phyloP scores from a whole-genome alignment of 92 coral and sea anemone genomes.

The Umimayanthus chanpuru region DNA sequence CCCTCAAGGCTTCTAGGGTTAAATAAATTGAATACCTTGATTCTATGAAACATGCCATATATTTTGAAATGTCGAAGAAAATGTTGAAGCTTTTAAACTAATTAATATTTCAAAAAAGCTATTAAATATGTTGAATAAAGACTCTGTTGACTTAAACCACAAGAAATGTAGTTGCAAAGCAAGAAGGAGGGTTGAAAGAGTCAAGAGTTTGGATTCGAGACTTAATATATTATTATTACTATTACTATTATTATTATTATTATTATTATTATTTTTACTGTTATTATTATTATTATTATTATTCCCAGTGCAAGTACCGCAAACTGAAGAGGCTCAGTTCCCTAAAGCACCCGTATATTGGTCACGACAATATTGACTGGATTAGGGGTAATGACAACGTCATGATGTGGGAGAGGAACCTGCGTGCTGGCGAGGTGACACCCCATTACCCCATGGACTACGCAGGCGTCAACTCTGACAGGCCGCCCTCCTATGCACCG shows the following conservation, averaged over 20 bases:
- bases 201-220: too few species aligned
- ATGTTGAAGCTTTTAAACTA: too few species aligned
- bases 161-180: too few species aligned
- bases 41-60: too few species aligned
- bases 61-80: too few species aligned
- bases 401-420: constrained; percentile 33
- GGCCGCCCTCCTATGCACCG: constrained; percentile 6
- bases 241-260: background rate
- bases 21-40: too few species aligned
- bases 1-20: too few species aligned
- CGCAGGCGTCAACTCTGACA: constrained; percentile 5
- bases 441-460: constrained; percentile 32
- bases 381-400: constrained; percentile 25
- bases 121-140: too few species aligned
- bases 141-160: too few species aligned
- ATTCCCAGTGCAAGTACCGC: constrained; percentile 17
- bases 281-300: background rate
- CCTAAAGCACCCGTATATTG: background rate
- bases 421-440: constrained; percentile 27
- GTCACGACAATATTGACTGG: constrained; percentile 14
- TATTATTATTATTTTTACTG: background rate
- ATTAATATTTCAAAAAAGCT: too few species aligned
- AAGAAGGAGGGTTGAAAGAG: too few species aligned
- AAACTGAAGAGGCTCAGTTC: constrained; percentile 5
- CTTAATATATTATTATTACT: background rate